Percentiles rank a stretch among this genome's conserved stretches.
phyloP scores from a whole-genome alignment of 2,888 invertebrate species.

The Oscheius sp. region DNA sequence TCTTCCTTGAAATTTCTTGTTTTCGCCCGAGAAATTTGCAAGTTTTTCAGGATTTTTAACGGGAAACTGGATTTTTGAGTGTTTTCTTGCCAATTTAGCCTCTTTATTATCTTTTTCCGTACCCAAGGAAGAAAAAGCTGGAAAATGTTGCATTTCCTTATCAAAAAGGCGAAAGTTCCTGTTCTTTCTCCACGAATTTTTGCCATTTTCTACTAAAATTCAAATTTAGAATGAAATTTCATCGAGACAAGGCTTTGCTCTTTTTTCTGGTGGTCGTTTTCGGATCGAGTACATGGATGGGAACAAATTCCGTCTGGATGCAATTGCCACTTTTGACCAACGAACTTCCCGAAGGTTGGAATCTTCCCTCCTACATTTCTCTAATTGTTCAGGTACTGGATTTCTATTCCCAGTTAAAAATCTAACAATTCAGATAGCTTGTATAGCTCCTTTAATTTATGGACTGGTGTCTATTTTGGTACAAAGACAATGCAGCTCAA shows the following conservation, averaged over 20 bases:
- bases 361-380: constrained; percentile 85
- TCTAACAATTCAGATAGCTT: constrained; percentile 60
- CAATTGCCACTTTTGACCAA: constrained; percentile 88
- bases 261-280: constrained; percentile 82
- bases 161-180: neutral
- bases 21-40: too few species aligned
- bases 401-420: too few species aligned
- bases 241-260: neutral
- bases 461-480: constrained; percentile 44
- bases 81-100: too few species aligned
- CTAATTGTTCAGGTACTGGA: constrained; percentile 81
- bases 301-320: constrained; percentile 87
- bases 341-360: constrained; percentile 87
- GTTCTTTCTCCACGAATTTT: neutral
- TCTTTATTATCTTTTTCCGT: too few species aligned
- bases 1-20: too few species aligned
- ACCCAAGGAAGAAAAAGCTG: too few species aligned
- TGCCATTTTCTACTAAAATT: too few species aligned
- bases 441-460: constrained; percentile 79
- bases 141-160: too few species aligned
- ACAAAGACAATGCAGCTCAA: constrained; percentile 65
- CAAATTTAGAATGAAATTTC: constrained; percentile 9
- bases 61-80: too few species aligned
- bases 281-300: constrained; percentile 83
- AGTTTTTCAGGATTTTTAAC: too few species aligned